A percentile compares a stretch with the other conserved stretches of the same genome.
Evolutionary conservation across 2,888 invertebrate species (phyloP).

Genomic region (Hypsopygia costalis): DNA sequence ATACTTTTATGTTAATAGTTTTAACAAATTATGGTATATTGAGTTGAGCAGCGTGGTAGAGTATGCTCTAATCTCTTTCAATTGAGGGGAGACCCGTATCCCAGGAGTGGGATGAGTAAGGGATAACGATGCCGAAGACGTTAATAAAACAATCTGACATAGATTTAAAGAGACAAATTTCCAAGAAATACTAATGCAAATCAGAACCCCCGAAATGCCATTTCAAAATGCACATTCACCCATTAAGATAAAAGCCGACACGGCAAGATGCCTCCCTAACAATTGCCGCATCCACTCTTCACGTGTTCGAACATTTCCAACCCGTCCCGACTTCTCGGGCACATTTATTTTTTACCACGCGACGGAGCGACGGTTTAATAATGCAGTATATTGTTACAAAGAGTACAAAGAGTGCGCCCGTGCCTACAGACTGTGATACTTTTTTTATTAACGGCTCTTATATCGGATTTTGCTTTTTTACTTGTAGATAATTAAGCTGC

Average conservation of each 20-base stretch:
- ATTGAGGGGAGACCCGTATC: too few species aligned
- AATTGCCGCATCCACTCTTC: constrained; percentile 38
- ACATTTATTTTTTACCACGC: constrained; percentile 7
- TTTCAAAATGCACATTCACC: constrained; percentile 22
- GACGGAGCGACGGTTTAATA: constrained; percentile 4
- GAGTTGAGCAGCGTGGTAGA: too few species aligned
- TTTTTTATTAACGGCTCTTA: constrained; percentile 31
- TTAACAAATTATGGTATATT: too few species aligned
- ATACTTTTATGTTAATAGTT: too few species aligned
- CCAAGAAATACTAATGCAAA: too few species aligned
- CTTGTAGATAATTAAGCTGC: constrained; percentile 41
- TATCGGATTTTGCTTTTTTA: constrained; percentile 43
- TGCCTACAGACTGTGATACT: constrained; percentile 32
- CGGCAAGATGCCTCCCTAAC: constrained; percentile 36
- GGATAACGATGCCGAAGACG: too few species aligned
- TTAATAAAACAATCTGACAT: too few species aligned
- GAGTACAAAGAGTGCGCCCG: background rate
- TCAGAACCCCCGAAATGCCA: too few species aligned
- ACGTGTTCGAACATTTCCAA: constrained; percentile 43
- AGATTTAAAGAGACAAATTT: too few species aligned
- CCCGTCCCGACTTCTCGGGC: constrained; percentile 34
- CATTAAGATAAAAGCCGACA: constrained; percentile 39
- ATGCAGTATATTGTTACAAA: constrained; percentile 4
- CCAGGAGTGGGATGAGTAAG: too few species aligned
- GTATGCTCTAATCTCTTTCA: too few species aligned